Conservation (phyloP, 2,113 vertebrate species). For the cat (Felis catus) region DNA sequence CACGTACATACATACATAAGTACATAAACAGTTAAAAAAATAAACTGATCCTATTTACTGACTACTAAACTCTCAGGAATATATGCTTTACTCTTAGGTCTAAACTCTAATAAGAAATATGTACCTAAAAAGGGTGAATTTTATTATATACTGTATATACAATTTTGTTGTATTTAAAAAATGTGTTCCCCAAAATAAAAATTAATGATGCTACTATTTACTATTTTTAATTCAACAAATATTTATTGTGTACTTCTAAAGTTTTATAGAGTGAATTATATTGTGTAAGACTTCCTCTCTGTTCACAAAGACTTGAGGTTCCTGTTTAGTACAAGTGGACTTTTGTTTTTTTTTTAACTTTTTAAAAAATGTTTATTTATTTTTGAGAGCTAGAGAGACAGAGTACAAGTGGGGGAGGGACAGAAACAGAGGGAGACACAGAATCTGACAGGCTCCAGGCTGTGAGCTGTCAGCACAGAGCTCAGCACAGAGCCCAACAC, state of each 20-base stretch:
- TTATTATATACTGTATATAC: background rate
- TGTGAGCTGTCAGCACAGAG: too few relatives aligned
- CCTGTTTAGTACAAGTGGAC: background rate
- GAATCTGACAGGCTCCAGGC: too few relatives aligned
- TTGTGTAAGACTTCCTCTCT: background rate
- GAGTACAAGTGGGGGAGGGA: too few relatives aligned
- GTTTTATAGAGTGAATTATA: background rate
- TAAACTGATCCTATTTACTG: background rate
- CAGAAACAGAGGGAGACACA: too few relatives aligned
- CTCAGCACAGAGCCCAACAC: too few relatives aligned
- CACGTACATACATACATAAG: background rate
- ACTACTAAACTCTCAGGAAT: background rate
- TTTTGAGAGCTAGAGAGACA: too few relatives aligned
- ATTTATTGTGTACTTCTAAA: background rate
- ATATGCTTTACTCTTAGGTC: background rate
- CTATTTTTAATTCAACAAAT: constrained; percentile 31
- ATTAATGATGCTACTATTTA: background rate
- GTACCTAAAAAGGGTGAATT: background rate
- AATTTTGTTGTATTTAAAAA: background rate
- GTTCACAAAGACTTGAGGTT: background rate
- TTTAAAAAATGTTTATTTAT: too few relatives aligned
- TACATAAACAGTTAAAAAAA: background rate
- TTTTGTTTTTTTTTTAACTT: background rate
- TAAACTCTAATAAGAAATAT: background rate
- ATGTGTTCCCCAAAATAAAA: background rate